A percentile compares a stretch with the other conserved stretches of the same genome.
These are phyloP conservation scores for Temnothorax longispinosus DNA, from an alignment of 1,140 invertebrate species.

Conservation along the genomic window DNA sequence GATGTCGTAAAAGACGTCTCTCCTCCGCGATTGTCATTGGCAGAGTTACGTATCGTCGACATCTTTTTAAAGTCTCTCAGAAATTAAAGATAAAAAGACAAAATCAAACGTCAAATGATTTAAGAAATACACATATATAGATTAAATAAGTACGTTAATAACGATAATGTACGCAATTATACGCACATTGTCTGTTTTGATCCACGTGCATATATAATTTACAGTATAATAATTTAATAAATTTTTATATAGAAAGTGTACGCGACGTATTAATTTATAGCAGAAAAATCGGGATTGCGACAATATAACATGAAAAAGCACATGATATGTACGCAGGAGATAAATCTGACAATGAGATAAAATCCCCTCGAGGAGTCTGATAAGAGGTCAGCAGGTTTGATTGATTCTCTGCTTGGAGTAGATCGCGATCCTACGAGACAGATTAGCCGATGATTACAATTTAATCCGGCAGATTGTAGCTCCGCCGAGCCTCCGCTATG, in stretches of 20 bases:
- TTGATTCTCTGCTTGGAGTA: conserved; percentile 75
- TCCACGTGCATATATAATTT: not conserved
- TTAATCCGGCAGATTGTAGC: conserved; percentile 64
- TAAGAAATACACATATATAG: not conserved
- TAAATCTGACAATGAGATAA: not conserved
- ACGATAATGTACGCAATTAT: not conserved
- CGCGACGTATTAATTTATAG: not conserved
- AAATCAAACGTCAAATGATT: not conserved
- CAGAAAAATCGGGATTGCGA: not conserved
- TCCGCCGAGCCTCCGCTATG: not conserved
- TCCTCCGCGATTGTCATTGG: not conserved
- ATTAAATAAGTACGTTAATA: not conserved
- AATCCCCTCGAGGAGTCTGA: conserved; percentile 38
- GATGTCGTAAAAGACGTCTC: not conserved
- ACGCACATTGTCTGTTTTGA: not conserved
- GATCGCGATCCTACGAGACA: conserved; percentile 59
- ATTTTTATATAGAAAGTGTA: not conserved
- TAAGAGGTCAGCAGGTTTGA: conserved; percentile 68
- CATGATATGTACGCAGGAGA: not conserved
- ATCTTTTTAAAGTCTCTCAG: not conserved
- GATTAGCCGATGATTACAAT: conserved; percentile 70
- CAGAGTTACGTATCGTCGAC: not conserved
- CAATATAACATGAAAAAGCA: not conserved
- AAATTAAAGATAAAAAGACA: not conserved
- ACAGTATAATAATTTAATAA: not conserved